Evolutionary conservation across 1,140 invertebrate species (phyloP).

Genomic region (Palaemon carinicauda): DNA sequence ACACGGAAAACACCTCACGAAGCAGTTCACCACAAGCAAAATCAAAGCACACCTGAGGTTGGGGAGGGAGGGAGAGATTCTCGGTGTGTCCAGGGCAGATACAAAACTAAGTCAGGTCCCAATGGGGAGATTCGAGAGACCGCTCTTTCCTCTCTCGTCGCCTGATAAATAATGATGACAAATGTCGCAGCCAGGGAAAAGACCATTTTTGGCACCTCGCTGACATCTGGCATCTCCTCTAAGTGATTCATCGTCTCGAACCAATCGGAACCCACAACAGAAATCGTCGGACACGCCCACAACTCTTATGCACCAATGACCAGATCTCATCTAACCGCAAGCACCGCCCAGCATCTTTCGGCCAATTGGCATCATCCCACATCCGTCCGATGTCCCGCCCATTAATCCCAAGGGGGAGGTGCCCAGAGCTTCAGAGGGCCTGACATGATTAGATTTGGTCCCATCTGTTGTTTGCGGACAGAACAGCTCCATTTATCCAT

Average conservation of each 20-base stretch:
- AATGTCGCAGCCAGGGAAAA: slow-evolving; percentile 25
- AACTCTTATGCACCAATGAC: background rate
- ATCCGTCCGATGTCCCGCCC: background rate
- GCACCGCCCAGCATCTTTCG: background rate
- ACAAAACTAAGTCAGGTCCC: background rate
- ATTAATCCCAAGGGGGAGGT: background rate
- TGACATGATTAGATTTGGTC: slow-evolving; percentile 52
- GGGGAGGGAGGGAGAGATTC: background rate
- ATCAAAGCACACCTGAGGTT: too few species aligned
- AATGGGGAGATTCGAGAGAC: background rate
- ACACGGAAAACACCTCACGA: background rate
- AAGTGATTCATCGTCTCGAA: background rate
- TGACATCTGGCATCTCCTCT: background rate
- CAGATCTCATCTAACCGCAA: too few species aligned
- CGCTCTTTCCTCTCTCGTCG: slow-evolving; percentile 13
- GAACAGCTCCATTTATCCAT: slow-evolving; percentile 59
- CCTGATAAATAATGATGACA: slow-evolving; percentile 53
- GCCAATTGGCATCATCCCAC: background rate
- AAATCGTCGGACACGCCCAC: background rate
- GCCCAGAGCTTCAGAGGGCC: background rate
- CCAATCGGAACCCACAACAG: background rate
- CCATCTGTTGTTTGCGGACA: slow-evolving; percentile 59
- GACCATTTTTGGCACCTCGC: slow-evolving; percentile 41
- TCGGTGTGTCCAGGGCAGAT: background rate
- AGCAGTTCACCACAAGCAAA: too few species aligned